Base-by-base conservation (phyloP, 2,888 invertebrate genomes). In the Drosophila algonquin region DNA sequence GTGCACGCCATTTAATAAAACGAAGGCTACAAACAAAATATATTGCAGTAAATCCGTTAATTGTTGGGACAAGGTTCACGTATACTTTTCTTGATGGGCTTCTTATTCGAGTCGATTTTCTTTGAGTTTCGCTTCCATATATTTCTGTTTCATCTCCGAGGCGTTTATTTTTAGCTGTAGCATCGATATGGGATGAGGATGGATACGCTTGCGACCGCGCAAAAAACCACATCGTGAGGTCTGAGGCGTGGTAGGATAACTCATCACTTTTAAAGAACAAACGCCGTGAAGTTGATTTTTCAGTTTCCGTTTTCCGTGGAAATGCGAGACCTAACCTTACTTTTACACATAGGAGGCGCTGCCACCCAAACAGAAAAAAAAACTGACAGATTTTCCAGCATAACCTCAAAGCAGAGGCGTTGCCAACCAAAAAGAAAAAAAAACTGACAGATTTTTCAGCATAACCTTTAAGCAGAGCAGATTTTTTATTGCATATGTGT, bases 1-100 rank as follows among this genome's bases (percentile, higher is more conserved):
- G 47, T 70, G 64, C 75, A 68, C 56, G 63, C 63, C 59, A 45
- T 67, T 69, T 52, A 73, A 85, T 76, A 68, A 77, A 79, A 64
- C 53, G 76, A 69, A 69, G 63, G 53, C 21, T 54, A 53, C 24
- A 32, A 46, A 24, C 32, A 16, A 54, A n/a, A 40, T 16, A 40
- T 40, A 40, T 40, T 40, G 40, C 40, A 7, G 7, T 40, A 40
- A 40, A 40, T 7, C 14, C n/a, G 14, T n/a, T 7, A 2, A 40
- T 40, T 40, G 5, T 14, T 12, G 5, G 0, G 40, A 6, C 6
- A 40, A 40, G 40, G 14, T 6, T 40, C 1, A 40, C n/a, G 7
- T 40, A 4, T 40, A 40, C 40, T 14, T 40, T n/a, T 30, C 7
- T 27, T 27, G 27, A 7, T 27, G 27, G 6, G 7, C 27, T 27